phyloP scores from a whole-genome alignment of 2,888 invertebrate species.

The Cerceris ruficornis region DNA sequence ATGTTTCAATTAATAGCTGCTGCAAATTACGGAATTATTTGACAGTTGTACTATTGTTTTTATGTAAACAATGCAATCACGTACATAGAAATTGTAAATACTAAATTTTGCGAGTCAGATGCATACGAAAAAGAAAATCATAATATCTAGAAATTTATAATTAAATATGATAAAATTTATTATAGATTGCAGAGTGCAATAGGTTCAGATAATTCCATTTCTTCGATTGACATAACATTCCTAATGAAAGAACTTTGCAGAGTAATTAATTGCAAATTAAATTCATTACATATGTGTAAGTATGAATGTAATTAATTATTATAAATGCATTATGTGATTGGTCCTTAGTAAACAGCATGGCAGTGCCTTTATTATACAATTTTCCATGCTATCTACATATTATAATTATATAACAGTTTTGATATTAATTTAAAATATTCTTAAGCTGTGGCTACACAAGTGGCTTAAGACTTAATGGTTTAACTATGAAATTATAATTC shows the following conservation, averaged over 20 bases:
- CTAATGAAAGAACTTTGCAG: slow-evolving; percentile 46
- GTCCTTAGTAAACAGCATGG: slow-evolving; percentile 52
- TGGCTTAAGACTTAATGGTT: slow-evolving; percentile 23
- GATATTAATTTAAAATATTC: slow-evolving; percentile 25
- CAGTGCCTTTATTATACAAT: slow-evolving; percentile 66
- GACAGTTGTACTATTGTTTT: too few relatives aligned
- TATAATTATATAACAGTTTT: slow-evolving; percentile 21
- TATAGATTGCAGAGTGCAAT: slow-evolving; percentile 7
- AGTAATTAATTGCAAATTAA: slow-evolving; percentile 43
- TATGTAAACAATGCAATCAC: too few relatives aligned
- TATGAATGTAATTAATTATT: slow-evolving; percentile 29
- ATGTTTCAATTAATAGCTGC: too few relatives aligned
- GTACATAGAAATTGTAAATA: too few relatives aligned
- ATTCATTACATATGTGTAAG: slow-evolving; percentile 29
- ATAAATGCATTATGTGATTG: slow-evolving; percentile 42
- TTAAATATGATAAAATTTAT: not conserved
- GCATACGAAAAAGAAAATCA: not conserved
- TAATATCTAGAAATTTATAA: slow-evolving; percentile 2
- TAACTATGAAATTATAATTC: not conserved
- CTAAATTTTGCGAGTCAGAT: not conserved
- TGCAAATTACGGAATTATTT: too few relatives aligned
- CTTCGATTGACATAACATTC: slow-evolving; percentile 51
- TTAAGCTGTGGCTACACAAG: slow-evolving; percentile 18
- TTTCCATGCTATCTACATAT: slow-evolving; percentile 47
- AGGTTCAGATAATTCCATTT: slow-evolving; percentile 24